Percentiles rank a stretch among this genome's conserved stretches.
phyloP scores from a whole-genome alignment of 2,888 invertebrate species.

The Morpho helenor region DNA sequence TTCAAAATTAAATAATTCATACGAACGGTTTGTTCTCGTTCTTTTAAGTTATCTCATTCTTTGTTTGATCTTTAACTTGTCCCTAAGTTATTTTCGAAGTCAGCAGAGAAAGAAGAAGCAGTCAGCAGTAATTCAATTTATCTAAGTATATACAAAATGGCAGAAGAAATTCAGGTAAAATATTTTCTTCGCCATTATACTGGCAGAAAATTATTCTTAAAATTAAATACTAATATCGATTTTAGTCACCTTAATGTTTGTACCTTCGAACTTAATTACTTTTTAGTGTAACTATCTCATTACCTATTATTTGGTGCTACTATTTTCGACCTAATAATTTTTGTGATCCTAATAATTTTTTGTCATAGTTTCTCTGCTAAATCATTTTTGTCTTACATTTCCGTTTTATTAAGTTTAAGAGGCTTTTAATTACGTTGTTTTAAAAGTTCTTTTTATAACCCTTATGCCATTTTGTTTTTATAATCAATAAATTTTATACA shows the following conservation, averaged over 20 bases:
- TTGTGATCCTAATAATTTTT: not conserved
- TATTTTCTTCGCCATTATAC: not conserved
- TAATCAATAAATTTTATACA: not conserved
- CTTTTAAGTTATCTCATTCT: too few relatives aligned
- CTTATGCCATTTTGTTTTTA: not conserved
- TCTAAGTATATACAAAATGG: slow-evolving; percentile 5
- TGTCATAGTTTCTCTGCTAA: not conserved
- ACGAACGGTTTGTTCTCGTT: too few relatives aligned
- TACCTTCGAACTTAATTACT: not conserved
- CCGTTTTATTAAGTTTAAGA: not conserved
- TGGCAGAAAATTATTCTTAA: too few relatives aligned
- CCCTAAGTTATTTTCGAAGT: not conserved
- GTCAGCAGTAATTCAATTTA: not conserved
- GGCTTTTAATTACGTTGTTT: not conserved
- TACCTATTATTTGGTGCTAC: not conserved
- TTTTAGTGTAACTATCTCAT: not conserved
- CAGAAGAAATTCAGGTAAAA: slow-evolving; percentile 8
- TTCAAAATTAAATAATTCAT: too few relatives aligned
- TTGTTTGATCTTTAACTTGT: too few relatives aligned
- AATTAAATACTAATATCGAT: not conserved
- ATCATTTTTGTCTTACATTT: not conserved
- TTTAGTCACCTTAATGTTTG: not conserved
- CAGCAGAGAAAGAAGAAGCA: too few relatives aligned
- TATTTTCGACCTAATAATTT: not conserved
- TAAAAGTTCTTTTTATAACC: not conserved